These are phyloP conservation scores for Orussus abietinus DNA, from an alignment of 1,140 invertebrate genomes.

Conservation along the genomic window DNA sequence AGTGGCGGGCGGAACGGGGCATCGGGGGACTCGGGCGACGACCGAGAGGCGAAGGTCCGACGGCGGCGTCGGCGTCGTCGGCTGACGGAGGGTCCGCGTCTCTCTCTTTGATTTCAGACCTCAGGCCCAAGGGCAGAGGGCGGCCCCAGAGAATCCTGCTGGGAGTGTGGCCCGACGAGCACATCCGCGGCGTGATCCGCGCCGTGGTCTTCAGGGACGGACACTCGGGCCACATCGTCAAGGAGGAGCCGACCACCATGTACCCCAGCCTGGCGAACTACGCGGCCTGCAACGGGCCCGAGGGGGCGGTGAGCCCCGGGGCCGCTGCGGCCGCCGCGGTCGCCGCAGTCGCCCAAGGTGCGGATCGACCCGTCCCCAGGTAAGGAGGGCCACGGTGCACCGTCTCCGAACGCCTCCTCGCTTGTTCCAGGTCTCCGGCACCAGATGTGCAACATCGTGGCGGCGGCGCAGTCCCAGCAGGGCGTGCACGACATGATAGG, in stretches of 20 bases:
- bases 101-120: too few species aligned
- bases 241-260: constrained; percentile 64
- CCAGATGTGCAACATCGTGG: constrained; percentile 70
- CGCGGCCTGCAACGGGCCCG: constrained; percentile 58
- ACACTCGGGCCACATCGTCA: constrained; percentile 65
- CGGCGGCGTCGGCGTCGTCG: too few species aligned
- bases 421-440: constrained; percentile 58
- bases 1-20: too few species aligned
- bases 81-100: too few species aligned
- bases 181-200: constrained; percentile 84
- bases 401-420: constrained; percentile 6
- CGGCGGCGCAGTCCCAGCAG: constrained; percentile 59
- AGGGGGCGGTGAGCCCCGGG: constrained; percentile 63
- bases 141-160: constrained; percentile 83
- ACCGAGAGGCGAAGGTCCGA: too few species aligned
- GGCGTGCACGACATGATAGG: constrained; percentile 57
- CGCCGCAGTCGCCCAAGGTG: constrained; percentile 66
- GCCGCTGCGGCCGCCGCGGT: constrained; percentile 67
- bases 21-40: too few species aligned
- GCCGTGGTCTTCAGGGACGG: constrained; percentile 86
- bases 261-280: constrained; percentile 53
- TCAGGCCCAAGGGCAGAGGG: constrained; percentile 83
- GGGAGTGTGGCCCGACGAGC: constrained; percentile 88
- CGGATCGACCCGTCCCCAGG: constrained; percentile 16
- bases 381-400: background rate